A percentile compares a stretch with the other conserved stretches of the same genome.
Conservation (phyloP, 2,797 vertebrate genomes). For the Brotula barbata region DNA sequence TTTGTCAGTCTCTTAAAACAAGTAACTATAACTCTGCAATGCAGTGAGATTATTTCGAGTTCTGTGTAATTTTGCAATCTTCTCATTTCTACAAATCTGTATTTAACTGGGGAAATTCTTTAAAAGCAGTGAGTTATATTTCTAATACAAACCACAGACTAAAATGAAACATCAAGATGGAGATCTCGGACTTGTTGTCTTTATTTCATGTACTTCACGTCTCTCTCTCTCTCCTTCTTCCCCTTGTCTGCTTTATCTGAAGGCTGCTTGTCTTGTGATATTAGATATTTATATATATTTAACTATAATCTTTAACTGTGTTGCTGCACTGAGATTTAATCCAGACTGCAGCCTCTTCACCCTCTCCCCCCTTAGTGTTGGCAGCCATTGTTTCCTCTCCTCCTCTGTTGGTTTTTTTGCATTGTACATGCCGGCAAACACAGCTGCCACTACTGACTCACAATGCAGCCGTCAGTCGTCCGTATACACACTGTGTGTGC, state of each 20-base stretch:
- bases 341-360: conserved; percentile 18
- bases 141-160: too few relatives aligned
- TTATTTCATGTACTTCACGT: too few relatives aligned
- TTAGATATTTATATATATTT: not conserved
- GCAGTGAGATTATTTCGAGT: too few relatives aligned
- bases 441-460: conserved; percentile 9
- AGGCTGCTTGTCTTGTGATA: not conserved
- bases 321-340: not conserved
- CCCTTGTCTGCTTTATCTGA: not conserved
- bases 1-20: too few relatives aligned
- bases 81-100: too few relatives aligned
- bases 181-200: too few relatives aligned
- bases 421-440: not conserved
- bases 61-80: too few relatives aligned
- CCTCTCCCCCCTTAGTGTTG: conserved; percentile 18
- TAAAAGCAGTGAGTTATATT: too few relatives aligned
- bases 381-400: conserved; percentile 52
- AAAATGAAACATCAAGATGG: too few relatives aligned
- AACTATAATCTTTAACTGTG: not conserved
- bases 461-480: conserved; percentile 25
- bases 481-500: not conserved
- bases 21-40: too few relatives aligned
- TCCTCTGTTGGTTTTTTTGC: conserved; percentile 27
- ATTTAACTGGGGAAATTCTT: too few relatives aligned
- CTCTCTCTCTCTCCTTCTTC: too few relatives aligned